A percentile compares a stretch with the other conserved stretches of the same genome.
phyloP scores from a whole-genome alignment of 2,113 vertebrate genomes.

The Glareola pratincola region DNA sequence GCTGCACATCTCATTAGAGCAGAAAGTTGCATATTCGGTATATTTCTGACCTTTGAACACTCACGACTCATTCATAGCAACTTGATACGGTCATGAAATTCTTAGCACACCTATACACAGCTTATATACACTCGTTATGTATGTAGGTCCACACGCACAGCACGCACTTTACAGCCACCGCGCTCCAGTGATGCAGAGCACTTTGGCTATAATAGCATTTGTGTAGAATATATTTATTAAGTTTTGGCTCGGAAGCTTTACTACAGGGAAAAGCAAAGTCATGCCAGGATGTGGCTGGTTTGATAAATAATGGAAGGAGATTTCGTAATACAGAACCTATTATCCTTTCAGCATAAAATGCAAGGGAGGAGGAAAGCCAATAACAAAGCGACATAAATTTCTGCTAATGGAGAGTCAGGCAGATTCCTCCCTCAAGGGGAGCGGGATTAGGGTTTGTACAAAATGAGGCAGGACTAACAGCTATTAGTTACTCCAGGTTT shows the following conservation, averaged over 20 bases:
- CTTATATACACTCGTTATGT: not conserved
- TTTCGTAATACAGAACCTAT: not conserved
- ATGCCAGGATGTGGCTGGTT: not conserved
- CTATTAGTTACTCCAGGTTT: not conserved
- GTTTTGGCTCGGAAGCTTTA: not conserved
- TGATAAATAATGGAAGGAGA: conserved; percentile 24
- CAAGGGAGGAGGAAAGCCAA: not conserved
- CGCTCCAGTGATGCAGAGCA: not conserved
- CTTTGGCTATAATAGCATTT: not conserved
- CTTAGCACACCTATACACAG: not conserved
- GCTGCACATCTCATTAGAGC: not conserved
- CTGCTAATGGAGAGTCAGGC: not conserved
- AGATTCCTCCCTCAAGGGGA: not conserved
- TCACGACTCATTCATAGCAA: not conserved
- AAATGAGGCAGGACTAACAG: not conserved
- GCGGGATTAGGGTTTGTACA: not conserved
- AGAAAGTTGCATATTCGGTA: not conserved
- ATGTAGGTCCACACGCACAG: not conserved
- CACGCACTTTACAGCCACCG: not conserved
- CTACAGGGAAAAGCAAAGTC: not conserved
- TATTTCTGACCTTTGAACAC: not conserved
- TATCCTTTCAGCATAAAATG: not conserved
- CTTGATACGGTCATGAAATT: not conserved
- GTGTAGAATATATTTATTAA: not conserved
- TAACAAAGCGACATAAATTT: not conserved